Evolutionary conservation across 1,140 invertebrate species (phyloP).

Genomic region (Hycleus cichorii): DNA sequence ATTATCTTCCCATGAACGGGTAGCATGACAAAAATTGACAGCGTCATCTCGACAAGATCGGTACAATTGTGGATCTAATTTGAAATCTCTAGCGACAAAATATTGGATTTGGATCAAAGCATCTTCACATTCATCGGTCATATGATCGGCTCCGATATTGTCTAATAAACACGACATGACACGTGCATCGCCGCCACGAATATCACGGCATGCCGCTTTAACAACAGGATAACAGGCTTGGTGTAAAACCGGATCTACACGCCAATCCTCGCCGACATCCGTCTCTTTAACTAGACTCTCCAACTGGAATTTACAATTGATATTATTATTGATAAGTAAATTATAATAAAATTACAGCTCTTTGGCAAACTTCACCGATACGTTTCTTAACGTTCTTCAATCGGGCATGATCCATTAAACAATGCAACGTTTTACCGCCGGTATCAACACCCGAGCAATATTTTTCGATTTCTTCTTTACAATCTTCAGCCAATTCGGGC

Average conservation of each 20-base stretch:
- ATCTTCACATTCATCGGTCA: conserved; percentile 85
- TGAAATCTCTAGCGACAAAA: conserved; percentile 91
- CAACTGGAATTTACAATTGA: conserved; percentile 47
- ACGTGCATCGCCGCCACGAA: conserved; percentile 62
- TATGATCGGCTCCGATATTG: conserved; percentile 73
- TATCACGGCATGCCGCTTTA: conserved; percentile 59
- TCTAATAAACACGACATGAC: conserved; percentile 93
- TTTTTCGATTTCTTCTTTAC: conserved; percentile 74
- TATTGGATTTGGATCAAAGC: conserved; percentile 94
- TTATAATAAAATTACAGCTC: conserved; percentile 47
- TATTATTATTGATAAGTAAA: background rate
- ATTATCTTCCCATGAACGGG: conserved; percentile 64
- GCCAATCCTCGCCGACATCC: conserved; percentile 84
- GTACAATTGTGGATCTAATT: conserved; percentile 84
- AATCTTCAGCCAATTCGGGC: conserved; percentile 84
- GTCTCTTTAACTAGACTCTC: conserved; percentile 71
- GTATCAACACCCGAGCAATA: conserved; percentile 62
- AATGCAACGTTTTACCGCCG: conserved; percentile 88
- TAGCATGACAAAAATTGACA: conserved; percentile 69
- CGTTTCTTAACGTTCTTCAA: conserved; percentile 48
- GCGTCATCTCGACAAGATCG: conserved; percentile 81
- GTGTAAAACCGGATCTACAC: conserved; percentile 81
- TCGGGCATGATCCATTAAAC: conserved; percentile 86
- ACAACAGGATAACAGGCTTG: conserved; percentile 81
- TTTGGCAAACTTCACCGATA: conserved; percentile 60